These are phyloP conservation scores for Ciconia maguari DNA, from an alignment of 2,113 vertebrate genomes.

Conservation along the genomic window DNA sequence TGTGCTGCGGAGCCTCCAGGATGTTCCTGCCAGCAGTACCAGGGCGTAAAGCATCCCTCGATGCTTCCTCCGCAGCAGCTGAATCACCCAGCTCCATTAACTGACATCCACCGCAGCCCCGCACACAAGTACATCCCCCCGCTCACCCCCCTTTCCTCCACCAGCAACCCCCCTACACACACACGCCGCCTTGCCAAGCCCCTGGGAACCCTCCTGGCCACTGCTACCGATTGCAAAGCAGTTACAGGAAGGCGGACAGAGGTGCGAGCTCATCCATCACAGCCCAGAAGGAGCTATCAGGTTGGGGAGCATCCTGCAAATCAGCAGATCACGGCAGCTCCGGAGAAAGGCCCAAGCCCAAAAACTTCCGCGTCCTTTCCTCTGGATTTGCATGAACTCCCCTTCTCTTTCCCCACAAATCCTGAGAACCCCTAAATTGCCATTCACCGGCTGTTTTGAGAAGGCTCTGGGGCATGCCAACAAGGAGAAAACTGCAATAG, in stretches of 20 bases:
- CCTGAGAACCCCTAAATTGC: background rate
- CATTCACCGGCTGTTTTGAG: background rate
- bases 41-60: background rate
- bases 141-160: background rate
- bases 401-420: background rate
- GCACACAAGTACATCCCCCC: background rate
- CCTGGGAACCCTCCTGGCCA: background rate
- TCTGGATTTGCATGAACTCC: background rate
- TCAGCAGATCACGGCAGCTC: rapidly evolving
- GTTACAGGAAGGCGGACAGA: constrained; percentile 9
- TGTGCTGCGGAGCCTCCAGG: background rate
- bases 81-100: background rate
- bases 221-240: background rate
- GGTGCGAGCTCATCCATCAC: background rate
- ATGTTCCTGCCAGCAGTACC: background rate
- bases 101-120: background rate
- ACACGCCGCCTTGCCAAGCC: background rate
- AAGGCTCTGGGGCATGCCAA: background rate
- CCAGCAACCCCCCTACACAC: background rate
- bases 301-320: background rate
- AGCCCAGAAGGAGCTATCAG: background rate
- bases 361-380: background rate
- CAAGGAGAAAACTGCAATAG: background rate
- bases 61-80: background rate
- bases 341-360: rapidly evolving